Evolutionary conservation across 2,113 vertebrate genomes (phyloP).

Genomic region (Baryphthengus martii): DNA sequence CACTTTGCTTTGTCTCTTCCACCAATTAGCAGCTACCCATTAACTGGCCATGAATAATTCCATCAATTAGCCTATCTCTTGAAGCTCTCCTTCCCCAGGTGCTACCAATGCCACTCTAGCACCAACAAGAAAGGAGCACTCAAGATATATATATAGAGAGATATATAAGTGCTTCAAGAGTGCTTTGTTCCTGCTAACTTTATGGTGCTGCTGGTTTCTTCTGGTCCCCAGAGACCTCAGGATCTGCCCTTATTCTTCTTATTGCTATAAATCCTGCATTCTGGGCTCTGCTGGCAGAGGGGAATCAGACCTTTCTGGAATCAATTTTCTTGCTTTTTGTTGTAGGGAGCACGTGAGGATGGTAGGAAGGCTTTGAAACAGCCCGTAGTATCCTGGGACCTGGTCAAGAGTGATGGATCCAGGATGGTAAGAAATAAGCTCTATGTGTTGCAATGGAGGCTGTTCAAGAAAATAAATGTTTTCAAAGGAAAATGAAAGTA

Average conservation of each 20-base stretch:
- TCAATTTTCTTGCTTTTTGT: not conserved
- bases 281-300: not conserved
- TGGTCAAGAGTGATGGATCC: not conserved
- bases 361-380: not conserved
- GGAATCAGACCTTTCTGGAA: not conserved
- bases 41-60: not conserved
- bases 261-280: not conserved
- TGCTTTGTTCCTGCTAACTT: not conserved
- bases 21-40: not conserved
- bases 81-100: not conserved
- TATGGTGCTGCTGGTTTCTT: not conserved
- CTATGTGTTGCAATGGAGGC: not conserved
- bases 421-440: not conserved
- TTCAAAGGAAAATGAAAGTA: not conserved
- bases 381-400: not conserved
- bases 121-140: not conserved
- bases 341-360: not conserved
- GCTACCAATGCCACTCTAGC: not conserved
- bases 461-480: not conserved
- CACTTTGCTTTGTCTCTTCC: not conserved
- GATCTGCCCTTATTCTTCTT: not conserved
- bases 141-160: not conserved
- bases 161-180: not conserved
- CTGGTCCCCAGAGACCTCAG: not conserved
- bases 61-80: not conserved